These are phyloP conservation scores for Acanthacorydalis orientalis DNA, from an alignment of 2,888 invertebrate species.

Conservation along the genomic window DNA sequence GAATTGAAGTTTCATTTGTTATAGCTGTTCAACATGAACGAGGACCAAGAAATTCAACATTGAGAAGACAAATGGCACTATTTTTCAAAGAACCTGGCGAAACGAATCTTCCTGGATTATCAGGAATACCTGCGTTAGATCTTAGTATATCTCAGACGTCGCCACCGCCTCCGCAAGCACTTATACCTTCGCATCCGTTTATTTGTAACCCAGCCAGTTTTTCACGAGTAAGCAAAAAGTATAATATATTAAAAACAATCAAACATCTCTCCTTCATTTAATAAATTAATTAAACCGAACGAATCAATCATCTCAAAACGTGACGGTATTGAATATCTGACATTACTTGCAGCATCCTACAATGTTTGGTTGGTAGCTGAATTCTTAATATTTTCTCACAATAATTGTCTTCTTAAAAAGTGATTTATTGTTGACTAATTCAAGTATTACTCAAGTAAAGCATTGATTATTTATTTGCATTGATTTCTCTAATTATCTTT, in stretches of 20 bases:
- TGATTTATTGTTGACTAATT: neutral
- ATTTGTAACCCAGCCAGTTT: constrained; percentile 13
- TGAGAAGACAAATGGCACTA: constrained; percentile 80
- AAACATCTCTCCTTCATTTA: no score
- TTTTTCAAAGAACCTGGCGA: constrained; percentile 48
- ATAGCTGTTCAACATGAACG: constrained; percentile 96
- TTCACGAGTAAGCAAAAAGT: constrained; percentile 13
- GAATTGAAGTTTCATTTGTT: constrained; percentile 18
- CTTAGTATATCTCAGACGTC: constrained; percentile 17
- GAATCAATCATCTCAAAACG: no score
- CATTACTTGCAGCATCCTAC: neutral
- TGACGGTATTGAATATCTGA: no score
- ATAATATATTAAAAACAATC: no score
- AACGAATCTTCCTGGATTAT: constrained; percentile 17
- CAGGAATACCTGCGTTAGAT: constrained; percentile 17
- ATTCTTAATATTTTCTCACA: no score
- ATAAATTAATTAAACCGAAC: no score
- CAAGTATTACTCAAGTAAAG: no score
- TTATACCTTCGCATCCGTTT: constrained; percentile 17
- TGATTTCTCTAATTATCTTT: no score
- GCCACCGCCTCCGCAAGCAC: constrained; percentile 17
- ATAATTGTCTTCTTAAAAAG: no score
- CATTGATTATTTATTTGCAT: no score
- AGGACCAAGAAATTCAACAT: constrained; percentile 88
- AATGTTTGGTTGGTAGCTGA: neutral